A percentile compares a stretch with the other conserved stretches of the same genome.
Evolutionary conservation across 2,888 invertebrate genomes (phyloP).

Genomic region (Cinara cedri): DNA sequence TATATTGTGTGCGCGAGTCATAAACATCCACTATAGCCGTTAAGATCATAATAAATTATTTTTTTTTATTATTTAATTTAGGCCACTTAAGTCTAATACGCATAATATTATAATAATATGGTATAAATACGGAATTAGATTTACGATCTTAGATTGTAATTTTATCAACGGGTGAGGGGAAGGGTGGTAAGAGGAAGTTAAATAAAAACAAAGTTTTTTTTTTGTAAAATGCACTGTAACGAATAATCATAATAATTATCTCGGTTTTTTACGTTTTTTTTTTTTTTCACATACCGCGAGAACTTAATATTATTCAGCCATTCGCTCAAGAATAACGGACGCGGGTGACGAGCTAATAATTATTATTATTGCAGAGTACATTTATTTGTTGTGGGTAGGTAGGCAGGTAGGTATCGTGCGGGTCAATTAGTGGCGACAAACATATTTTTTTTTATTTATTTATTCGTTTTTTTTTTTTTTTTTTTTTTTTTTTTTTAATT

Average conservation of each 20-base stretch:
- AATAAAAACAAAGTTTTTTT: neutral
- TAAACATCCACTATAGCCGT: conserved; percentile 11
- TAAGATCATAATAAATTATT: conserved; percentile 27
- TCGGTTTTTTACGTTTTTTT: neutral
- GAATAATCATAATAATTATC: no score
- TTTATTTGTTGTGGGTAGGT: conserved; percentile 25
- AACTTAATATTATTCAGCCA: conserved; percentile 16
- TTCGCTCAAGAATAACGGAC: conserved; percentile 17
- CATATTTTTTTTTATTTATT: neutral
- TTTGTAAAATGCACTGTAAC: neutral
- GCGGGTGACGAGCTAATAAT: conserved; percentile 27
- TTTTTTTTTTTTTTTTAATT: conserved; percentile 27
- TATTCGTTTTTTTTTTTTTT: conserved; percentile 26
- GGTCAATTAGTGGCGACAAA: conserved; percentile 27
- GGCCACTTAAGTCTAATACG: conserved; percentile 31
- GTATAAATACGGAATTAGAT: conserved; percentile 11
- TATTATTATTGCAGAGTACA: neutral
- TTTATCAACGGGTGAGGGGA: neutral
- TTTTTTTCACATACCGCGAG: neutral
- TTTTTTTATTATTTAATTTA: conserved; percentile 44
- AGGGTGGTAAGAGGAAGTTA: neutral
- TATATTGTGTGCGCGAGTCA: neutral
- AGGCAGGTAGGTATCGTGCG: no score
- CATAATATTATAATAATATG: neutral
- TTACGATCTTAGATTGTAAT: conserved; percentile 30